These are phyloP conservation scores for Hermetia illucens DNA, from an alignment of 1,140 invertebrate species.

Conservation along the genomic window DNA sequence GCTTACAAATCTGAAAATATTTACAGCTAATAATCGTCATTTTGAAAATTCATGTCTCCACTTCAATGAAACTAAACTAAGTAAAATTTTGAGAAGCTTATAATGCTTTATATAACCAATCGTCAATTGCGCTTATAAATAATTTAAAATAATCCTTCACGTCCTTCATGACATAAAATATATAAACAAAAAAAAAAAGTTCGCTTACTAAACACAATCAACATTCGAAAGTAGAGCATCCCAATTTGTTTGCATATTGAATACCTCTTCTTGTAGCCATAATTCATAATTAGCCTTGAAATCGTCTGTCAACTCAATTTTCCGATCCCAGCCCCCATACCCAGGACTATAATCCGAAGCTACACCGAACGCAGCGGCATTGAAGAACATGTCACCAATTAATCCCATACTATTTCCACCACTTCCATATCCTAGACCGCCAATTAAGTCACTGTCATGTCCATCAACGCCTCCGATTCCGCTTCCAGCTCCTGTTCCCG, in stretches of 20 bases:
- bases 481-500: neutral
- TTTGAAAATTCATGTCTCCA: too few species aligned
- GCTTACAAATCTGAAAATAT: too few species aligned
- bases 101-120: too few species aligned
- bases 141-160: too few species aligned
- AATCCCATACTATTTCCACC: slow-evolving; percentile 6
- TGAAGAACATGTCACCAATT: neutral
- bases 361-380: neutral
- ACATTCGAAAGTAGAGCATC: slow-evolving; percentile 38
- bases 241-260: slow-evolving; percentile 69
- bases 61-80: too few species aligned
- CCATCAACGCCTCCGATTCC: neutral
- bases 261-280: slow-evolving; percentile 96
- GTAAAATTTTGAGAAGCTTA: too few species aligned
- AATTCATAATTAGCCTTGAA: slow-evolving; percentile 94
- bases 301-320: slow-evolving; percentile 78
- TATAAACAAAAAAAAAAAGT: too few species aligned
- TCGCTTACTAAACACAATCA: too few species aligned
- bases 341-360: slow-evolving; percentile 12
- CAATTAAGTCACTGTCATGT: slow-evolving; percentile 9
- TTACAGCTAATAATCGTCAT: too few species aligned
- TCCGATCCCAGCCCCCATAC: slow-evolving; percentile 31
- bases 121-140: too few species aligned
- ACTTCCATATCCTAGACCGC: slow-evolving; percentile 21
- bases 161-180: too few species aligned